These are phyloP conservation scores for Callyntrura sp. DNA, from an alignment of 2,888 invertebrate genomes.

Conservation along the genomic window DNA sequence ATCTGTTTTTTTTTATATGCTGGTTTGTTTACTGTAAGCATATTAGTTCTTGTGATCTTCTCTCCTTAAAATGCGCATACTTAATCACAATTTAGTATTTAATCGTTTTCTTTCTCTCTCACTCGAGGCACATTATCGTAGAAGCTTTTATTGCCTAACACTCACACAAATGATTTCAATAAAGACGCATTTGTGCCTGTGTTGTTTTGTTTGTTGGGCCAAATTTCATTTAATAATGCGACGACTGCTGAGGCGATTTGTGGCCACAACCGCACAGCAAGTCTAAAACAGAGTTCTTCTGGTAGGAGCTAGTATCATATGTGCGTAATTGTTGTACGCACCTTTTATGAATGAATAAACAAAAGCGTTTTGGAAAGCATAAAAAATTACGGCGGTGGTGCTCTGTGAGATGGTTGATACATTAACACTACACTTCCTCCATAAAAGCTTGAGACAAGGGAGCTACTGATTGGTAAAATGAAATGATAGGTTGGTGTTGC, in stretches of 20 bases:
- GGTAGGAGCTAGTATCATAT: neutral
- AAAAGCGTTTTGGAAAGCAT: neutral
- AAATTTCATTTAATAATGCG: conserved; percentile 12
- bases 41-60: conserved; percentile 5
- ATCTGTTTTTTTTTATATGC: neutral
- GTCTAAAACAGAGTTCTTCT: too few species aligned
- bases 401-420: too few species aligned
- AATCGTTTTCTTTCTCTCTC: neutral
- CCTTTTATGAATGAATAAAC: neutral
- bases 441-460: conserved; percentile 8
- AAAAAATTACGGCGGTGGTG: neutral
- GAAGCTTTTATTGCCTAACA: neutral
- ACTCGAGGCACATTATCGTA: conserved; percentile 16
- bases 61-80: conserved; percentile 24
- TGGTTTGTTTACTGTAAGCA: conserved; percentile 22
- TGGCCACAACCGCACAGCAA: neutral
- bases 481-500: conserved; percentile 39
- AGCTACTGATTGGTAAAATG: conserved; percentile 41
- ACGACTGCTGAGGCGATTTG: neutral
- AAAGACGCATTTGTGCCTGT: neutral
- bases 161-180: conserved; percentile 4
- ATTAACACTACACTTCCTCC: conserved; percentile 20
- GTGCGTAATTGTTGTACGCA: neutral
- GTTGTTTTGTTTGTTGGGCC: neutral
- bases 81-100: conserved; percentile 35